A percentile compares a stretch with the other conserved stretches of the same genome.
Conservation (phyloP, 2,888 invertebrate species). For the Scrobipalpa atriplicella region DNA sequence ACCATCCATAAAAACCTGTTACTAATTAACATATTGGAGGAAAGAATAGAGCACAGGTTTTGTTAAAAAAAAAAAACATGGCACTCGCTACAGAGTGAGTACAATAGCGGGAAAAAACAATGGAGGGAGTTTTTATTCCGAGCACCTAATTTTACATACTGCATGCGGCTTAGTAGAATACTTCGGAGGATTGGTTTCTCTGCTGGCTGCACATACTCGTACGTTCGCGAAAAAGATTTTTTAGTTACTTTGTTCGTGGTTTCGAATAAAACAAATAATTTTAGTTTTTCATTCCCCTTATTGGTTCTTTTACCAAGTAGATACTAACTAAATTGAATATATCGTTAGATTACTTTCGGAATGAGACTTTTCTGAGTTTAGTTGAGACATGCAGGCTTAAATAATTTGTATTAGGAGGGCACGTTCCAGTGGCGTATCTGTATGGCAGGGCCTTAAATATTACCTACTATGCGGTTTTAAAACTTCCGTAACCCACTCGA, state of each 20-base stretch:
- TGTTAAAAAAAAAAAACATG: neutral
- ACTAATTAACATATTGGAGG: neutral
- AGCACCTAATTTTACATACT: constrained; percentile 47
- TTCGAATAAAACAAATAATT: neutral
- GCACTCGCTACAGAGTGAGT: constrained; percentile 19
- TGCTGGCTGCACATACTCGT: neutral
- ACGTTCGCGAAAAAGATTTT: neutral
- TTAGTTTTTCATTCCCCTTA: neutral
- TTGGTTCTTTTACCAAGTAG: neutral
- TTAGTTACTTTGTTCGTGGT: neutral
- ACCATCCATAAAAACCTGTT: no score
- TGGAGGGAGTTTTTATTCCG: constrained; percentile 56
- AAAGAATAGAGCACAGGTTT: neutral
- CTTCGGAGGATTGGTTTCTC: constrained; percentile 26
- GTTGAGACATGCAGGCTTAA: no score
- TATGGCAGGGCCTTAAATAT: no score
- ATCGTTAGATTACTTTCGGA: no score
- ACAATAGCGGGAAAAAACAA: constrained; percentile 60
- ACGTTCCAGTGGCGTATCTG: no score
- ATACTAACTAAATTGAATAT: no score
- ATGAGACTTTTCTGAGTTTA: no score
- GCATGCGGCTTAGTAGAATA: constrained; percentile 26
- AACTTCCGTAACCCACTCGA: no score
- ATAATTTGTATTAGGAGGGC: no score
- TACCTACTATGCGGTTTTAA: no score